Evolutionary conservation across 1,140 invertebrate species (phyloP), one percentile per base, ranked within the genome.

Genomic region (Littorina saxatilis): DNA sequence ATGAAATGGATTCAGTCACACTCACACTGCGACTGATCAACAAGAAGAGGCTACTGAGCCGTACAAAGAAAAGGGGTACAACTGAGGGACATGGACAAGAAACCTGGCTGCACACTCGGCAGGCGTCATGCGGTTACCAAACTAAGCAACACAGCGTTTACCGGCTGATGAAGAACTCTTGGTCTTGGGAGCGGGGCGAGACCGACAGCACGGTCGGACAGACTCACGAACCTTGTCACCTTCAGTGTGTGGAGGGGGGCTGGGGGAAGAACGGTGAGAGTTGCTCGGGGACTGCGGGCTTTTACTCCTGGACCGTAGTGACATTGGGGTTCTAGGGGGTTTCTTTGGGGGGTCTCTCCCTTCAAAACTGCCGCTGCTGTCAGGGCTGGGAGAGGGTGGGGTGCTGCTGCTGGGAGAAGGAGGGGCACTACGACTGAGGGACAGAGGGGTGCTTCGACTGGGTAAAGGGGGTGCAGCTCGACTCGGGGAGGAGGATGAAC

Each of bases 141-240:
- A 27, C 23, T 58, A 78, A 66, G 76, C 76, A 66, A 43, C 58
- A 66, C 76, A 78, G 76, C 76, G n/a, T 63, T 78, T 78, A 63
- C 74, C 74, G 20, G 74, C 32, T 63, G 58, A 40, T 43, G 9
- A 55, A 4, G 35, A 27, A n/a, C 55, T 40, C 76, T 78, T 58
- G 39, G 58, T 58, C 58, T 32, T 37, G 9, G 29, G 76, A 23
- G 76, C 58, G 15, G 39, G 39, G 50, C 39, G 76, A n/a, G 76
- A 63, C 20, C 58, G 76, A 29, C 58, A 29, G 37, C 55, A 63
- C 7, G 76, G 9, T 27, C 58, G 55, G 32, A 78, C 76, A 11
- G 76, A 78, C 47, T 78, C 55, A 66, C 37, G 76, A 78, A 15
- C 76, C 32, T 37, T 58, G 27, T 13, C 35, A 4, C 76, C 32